A percentile compares a stretch with the other conserved stretches of the same genome.
phyloP scores from a whole-genome alignment of 2,888 invertebrate species.

The Lymantria monacha region DNA sequence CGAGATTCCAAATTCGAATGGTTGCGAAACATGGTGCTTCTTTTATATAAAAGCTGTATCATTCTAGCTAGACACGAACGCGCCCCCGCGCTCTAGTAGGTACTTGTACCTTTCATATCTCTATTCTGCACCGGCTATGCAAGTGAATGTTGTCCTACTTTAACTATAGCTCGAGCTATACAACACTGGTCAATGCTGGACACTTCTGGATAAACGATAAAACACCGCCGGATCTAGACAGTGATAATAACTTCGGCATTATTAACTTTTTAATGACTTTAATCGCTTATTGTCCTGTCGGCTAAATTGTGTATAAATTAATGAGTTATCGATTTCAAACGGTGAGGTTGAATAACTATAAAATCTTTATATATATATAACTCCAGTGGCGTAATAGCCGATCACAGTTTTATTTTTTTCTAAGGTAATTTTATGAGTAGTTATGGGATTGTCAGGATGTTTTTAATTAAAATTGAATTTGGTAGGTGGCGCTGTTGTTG shows the following conservation, averaged over 20 bases:
- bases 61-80: constrained; percentile 42
- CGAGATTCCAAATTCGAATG: constrained; percentile 76
- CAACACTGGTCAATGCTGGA: constrained; percentile 7
- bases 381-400: no score
- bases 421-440: no score
- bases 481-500: no score
- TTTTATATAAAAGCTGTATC: constrained; percentile 69
- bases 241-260: neutral
- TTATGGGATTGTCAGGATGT: no score
- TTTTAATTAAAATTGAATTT: no score
- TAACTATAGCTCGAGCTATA: constrained; percentile 16
- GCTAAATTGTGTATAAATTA: neutral
- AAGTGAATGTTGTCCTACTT: constrained; percentile 30
- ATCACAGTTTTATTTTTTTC: no score
- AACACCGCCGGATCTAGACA: neutral
- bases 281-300: neutral
- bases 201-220: neutral
- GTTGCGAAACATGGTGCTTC: constrained; percentile 71
- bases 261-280: neutral
- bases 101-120: constrained; percentile 61
- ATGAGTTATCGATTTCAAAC: neutral
- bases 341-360: neutral
- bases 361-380: no score
- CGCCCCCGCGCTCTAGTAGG: constrained; percentile 54
- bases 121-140: constrained; percentile 21